phyloP scores from a whole-genome alignment of 2,113 vertebrate genomes.

The Marcusenius ussheri region DNA sequence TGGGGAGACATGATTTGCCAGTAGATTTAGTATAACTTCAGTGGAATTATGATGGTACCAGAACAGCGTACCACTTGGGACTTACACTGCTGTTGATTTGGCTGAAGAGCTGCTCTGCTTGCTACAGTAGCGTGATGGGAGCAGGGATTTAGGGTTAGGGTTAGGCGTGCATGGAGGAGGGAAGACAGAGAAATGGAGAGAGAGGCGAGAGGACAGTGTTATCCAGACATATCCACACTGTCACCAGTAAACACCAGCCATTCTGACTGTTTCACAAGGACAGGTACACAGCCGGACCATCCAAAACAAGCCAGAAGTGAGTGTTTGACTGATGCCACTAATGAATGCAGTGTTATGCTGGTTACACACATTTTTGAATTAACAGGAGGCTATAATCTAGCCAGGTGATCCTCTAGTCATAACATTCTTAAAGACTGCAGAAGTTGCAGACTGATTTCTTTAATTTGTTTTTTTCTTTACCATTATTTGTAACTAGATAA shows the following conservation, averaged over 20 bases:
- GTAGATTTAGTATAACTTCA: neutral
- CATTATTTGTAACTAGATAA: neutral
- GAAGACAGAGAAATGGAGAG: conserved; percentile 68
- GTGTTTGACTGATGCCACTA: neutral
- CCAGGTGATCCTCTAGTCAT: neutral
- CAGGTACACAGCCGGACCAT: neutral
- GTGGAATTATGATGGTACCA: neutral
- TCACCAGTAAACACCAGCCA: neutral
- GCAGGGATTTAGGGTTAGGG: neutral
- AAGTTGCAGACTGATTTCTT: neutral
- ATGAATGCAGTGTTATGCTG: neutral
- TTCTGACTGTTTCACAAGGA: neutral
- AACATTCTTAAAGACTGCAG: neutral
- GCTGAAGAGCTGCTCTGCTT: conserved; percentile 99
- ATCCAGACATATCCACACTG: conserved; percentile 62
- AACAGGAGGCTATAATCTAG: neutral
- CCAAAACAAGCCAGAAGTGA: neutral
- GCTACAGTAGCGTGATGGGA: conserved; percentile 76
- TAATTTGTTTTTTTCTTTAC: neutral
- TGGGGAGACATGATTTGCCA: neutral
- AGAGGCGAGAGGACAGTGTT: conserved; percentile 81
- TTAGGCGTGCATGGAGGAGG: conserved; percentile 48
- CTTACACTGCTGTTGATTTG: conserved; percentile 99
- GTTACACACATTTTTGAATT: neutral
- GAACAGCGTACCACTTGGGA: conserved; percentile 35